Evolutionary conservation across 1,140 invertebrate species (phyloP).

Genomic region (Euwallacea fornicatus): DNA sequence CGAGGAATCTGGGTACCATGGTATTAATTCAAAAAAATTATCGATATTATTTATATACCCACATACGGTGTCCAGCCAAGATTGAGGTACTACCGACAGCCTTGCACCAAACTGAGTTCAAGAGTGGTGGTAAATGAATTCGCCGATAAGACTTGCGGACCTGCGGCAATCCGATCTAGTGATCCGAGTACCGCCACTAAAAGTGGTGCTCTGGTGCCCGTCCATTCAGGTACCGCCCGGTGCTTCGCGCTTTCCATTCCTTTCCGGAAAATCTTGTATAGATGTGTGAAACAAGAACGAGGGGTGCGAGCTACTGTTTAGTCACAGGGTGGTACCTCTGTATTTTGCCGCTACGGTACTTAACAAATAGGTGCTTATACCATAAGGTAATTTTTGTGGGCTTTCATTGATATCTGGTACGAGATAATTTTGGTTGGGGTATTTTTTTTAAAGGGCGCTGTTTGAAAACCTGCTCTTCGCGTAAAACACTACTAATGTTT

Average conservation of each 20-base stretch:
- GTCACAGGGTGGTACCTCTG: slow-evolving; percentile 15
- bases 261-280: slow-evolving; percentile 11
- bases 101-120: neutral
- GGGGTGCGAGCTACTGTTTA: neutral
- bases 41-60: neutral
- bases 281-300: slow-evolving; percentile 20
- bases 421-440: no score
- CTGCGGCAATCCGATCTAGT: slow-evolving; percentile 1
- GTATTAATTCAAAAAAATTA: neutral
- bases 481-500: no score
- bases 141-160: slow-evolving; percentile 12
- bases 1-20: neutral
- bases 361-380: slow-evolving; percentile 12
- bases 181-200: slow-evolving; percentile 7
- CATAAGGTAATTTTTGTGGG: slow-evolving; percentile 17
- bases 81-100: slow-evolving; percentile 1
- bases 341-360: slow-evolving; percentile 19
- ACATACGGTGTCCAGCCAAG: neutral
- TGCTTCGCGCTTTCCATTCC: neutral
- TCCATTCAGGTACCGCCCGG: neutral
- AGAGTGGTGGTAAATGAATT: slow-evolving; percentile 15
- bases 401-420: no score
- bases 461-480: no score
- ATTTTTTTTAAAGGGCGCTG: no score
- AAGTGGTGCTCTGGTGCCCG: neutral